Base-by-base conservation (phyloP, 1,140 invertebrate species). In the Macrobrachium nipponense region DNA sequence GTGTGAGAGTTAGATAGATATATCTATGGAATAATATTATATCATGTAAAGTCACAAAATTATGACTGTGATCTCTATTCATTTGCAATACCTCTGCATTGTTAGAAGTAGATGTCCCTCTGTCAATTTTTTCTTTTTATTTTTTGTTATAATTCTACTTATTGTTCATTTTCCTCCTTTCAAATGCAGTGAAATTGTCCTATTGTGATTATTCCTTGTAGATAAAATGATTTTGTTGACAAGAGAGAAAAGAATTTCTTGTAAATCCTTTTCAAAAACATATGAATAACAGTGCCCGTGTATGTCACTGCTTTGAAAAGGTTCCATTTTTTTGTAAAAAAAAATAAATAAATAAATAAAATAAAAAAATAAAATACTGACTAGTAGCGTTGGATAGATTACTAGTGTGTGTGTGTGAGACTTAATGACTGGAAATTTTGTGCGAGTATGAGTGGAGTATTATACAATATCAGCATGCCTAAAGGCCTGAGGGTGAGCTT, bases 1-100 rank as follows among this genome's bases (percentile, higher is more conserved):
- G 96, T 97, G 91, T 97, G 94, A 94, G 23, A 81, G 51, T 73
- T 86, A 80, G 77, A 58, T 23, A 75, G 60, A 80, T 86, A 73
- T 86, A 86, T 73, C 66, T 77, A 86, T 66, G 51, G 62, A 84
- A 84, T 51, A 51, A 51, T 51, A 70, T 70, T 86, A 86, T 86
- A 86, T 73, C 70, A 78, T 86, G 77, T 86, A 80, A 86, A 86
- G 78, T 86, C 84, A 79, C 84, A 86, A 86, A 86, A 86, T 86
- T 86, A 73, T 68, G 84, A 86, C 84, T 86, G 84, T 86, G 84
- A 86, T 86, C 84, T 86, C 84, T 80, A 86, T 86, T 86, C 77
- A 80, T 86, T 86, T 86, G 84, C 84, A 86, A 86, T 86, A 86
- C 76, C 84, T 86, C 66, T 73, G 80, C 60, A 80, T 75, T 86